phyloP scores from a whole-genome alignment of 1,140 invertebrate genomes.

The Calosoma granatense region DNA sequence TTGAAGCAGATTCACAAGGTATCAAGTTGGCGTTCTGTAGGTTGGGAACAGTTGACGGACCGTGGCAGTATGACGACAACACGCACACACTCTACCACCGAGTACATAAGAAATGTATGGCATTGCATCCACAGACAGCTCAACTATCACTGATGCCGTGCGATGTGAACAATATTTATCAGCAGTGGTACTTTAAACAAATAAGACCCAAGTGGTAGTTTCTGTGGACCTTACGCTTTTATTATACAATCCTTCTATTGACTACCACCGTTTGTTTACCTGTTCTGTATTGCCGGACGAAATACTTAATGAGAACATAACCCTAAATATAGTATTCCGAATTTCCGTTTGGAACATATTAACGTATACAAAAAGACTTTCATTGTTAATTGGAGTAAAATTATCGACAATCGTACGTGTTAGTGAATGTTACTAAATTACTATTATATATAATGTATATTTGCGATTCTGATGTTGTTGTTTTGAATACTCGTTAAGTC shows the following conservation, averaged over 20 bases:
- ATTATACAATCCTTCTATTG: not conserved
- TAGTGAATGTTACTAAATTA: too few species aligned
- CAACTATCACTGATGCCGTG: slow-evolving; percentile 68
- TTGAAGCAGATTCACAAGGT: slow-evolving; percentile 76
- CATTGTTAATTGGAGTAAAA: too few species aligned
- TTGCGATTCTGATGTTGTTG: too few species aligned
- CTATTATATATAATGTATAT: too few species aligned
- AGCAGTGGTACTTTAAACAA: slow-evolving; percentile 77
- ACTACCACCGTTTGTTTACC: not conserved
- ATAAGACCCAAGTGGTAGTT: slow-evolving; percentile 48
- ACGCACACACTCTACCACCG: slow-evolving; percentile 68
- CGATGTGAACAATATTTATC: slow-evolving; percentile 75
- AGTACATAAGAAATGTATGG: slow-evolving; percentile 73
- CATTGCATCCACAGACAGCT: slow-evolving; percentile 71
- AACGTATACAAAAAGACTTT: too few species aligned
- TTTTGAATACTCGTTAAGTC: too few species aligned
- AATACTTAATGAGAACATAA: too few species aligned
- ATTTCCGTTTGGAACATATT: too few species aligned
- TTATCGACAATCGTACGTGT: too few species aligned
- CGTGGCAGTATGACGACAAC: slow-evolving; percentile 78
- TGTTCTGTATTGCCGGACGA: not conserved
- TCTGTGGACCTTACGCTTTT: not conserved
- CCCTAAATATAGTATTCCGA: too few species aligned
- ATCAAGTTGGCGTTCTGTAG: slow-evolving; percentile 83
- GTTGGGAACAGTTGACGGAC: slow-evolving; percentile 84